A percentile compares a stretch with the other conserved stretches of the same genome.
Conservation (phyloP, 2,888 invertebrate genomes). For the Eristalis intricaria region DNA sequence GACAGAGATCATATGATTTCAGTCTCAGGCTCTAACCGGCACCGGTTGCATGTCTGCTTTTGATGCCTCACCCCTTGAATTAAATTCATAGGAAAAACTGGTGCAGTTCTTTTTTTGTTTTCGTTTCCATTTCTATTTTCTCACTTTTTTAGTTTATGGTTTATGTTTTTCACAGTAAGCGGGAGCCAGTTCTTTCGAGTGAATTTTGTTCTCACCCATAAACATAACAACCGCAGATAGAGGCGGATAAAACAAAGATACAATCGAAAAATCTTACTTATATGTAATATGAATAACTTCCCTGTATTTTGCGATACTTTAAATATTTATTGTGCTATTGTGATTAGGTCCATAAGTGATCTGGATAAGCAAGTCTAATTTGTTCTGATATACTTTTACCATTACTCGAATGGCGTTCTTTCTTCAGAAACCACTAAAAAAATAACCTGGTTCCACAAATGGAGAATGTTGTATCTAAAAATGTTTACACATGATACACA, state of each 20-base stretch:
- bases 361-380: too few species aligned
- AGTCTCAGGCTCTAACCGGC: conserved; percentile 16
- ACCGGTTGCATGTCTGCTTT: not conserved
- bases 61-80: conserved; percentile 5
- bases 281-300: too few species aligned
- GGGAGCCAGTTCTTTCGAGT: not conserved
- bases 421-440: too few species aligned
- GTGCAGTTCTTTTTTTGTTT: conserved; percentile 30
- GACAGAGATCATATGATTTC: conserved; percentile 47
- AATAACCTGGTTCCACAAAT: not conserved
- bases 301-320: too few species aligned
- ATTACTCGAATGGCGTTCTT: too few species aligned
- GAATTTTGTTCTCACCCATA: not conserved
- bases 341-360: too few species aligned
- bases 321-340: too few species aligned
- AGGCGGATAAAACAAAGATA: too few species aligned
- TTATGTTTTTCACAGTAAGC: conserved; percentile 2
- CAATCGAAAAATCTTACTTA: too few species aligned
- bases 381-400: too few species aligned
- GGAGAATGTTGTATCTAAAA: conserved; percentile 47
- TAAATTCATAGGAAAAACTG: conserved; percentile 20
- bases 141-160: conserved; percentile 18
- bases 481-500: conserved; percentile 64
- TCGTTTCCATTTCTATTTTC: conserved; percentile 13
- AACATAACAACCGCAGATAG: too few species aligned